Evolutionary conservation across 2,888 invertebrate genomes (phyloP).

Genomic region (Caenorhabditis doughertyi): DNA sequence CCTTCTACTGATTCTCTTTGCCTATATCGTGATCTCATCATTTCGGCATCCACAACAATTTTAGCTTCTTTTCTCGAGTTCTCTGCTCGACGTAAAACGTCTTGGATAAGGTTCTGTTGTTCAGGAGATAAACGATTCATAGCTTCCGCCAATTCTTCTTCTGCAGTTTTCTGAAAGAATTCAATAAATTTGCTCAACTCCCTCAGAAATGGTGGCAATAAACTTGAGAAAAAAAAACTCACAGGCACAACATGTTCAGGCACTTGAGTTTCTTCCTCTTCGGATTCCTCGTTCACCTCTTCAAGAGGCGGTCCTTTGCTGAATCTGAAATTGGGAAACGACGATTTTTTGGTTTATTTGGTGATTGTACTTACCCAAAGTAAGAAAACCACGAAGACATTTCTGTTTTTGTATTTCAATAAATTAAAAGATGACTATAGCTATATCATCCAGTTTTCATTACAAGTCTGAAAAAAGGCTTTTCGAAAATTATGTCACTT

Average conservation of each 20-base stretch:
- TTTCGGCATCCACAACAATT: slow-evolving; percentile 73
- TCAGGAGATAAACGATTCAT: slow-evolving; percentile 58
- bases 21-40: slow-evolving; percentile 53
- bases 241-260: slow-evolving; percentile 47
- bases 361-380: slow-evolving; percentile 35
- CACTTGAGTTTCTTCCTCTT: slow-evolving; percentile 43
- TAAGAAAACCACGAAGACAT: slow-evolving; percentile 66
- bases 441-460: slow-evolving; percentile 51
- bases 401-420: slow-evolving; percentile 16
- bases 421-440: slow-evolving; percentile 31
- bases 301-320: slow-evolving; percentile 62
- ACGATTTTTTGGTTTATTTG: not conserved
- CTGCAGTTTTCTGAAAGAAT: slow-evolving; percentile 45
- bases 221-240: slow-evolving; percentile 1
- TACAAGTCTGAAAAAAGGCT: slow-evolving; percentile 56
- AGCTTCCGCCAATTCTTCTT: slow-evolving; percentile 60
- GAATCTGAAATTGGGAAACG: slow-evolving; percentile 40
- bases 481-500: slow-evolving; percentile 14
- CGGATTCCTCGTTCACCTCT: slow-evolving; percentile 59
- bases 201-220: not conserved
- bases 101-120: slow-evolving; percentile 54
- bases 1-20: slow-evolving; percentile 47
- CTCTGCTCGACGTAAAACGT: slow-evolving; percentile 73
- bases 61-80: slow-evolving; percentile 72
- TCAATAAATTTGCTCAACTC: not conserved